Base-by-base conservation (phyloP, 2,888 invertebrate species). In the Diarsia rubi region DNA sequence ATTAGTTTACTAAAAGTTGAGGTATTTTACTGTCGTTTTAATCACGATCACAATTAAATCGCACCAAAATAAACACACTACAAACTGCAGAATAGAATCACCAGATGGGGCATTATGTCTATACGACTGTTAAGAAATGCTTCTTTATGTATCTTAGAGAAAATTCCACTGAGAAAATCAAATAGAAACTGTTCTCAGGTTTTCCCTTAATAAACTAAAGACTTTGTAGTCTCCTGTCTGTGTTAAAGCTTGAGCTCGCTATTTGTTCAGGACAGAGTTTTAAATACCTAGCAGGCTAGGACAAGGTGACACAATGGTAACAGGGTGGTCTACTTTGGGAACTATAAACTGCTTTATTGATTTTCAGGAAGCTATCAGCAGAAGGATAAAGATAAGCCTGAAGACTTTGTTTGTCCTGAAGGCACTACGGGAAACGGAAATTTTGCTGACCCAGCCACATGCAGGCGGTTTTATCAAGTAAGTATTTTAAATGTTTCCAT, bases 381-480 rank as follows among this genome's bases (percentile, higher is more conserved):
- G 83, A 94, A 97, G 86, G 97, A 97, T 19, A 82, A 97, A 86
- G 97, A 97, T 19, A 83, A 97, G 64, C 90, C 67, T 42, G 97
- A 97, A 86, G 98, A 98, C 68, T 99, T 98, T 90, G 95, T 96
- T 79, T 99, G 99, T 93, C 98, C 98, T n/a, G 97, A 98, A 93
- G 97, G 97, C 65, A 97, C 97, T 65, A 89, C 89, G 70, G 98
- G 98, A 80, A 99, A 98, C 94, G 98, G 98, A 78, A 98, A 98
- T 93, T 99, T 98, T 91, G 99, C 99, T 31, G 99, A 99, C 95
- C 99, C 99, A 19, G 98, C 97, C 65, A 98, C 98, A 49, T 99
- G 99, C 93, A 97, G 98, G 89, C 97, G 98, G 90, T 99, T 99
- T 96, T 99, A 98, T 95, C 99, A 99, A 97, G 98, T 98, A 96